phyloP scores from a whole-genome alignment of 2,113 vertebrate species.

The Vidua macroura region DNA sequence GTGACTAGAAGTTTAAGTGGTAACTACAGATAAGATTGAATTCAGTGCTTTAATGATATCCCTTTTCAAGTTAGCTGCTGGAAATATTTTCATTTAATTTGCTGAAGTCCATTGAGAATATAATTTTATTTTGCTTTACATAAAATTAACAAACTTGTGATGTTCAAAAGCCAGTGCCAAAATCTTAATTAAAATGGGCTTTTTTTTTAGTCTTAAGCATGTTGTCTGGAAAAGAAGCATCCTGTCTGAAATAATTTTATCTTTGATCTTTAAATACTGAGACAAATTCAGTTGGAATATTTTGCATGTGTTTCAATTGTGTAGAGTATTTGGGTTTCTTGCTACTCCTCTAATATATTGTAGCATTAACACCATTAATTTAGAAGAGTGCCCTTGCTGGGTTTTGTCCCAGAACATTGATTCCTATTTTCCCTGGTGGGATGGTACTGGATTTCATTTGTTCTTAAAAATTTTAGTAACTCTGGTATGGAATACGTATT shows the following conservation, averaged over 20 bases:
- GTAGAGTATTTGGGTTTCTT: neutral
- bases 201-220: neutral
- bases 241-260: conserved; percentile 45
- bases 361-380: neutral
- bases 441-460: neutral
- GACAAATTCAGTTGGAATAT: conserved; percentile 10
- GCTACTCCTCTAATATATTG: neutral
- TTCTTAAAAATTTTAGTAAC: neutral
- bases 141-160: conserved; percentile 32
- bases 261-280: conserved; percentile 48
- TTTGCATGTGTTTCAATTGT: neutral
- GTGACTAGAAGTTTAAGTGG: conserved; percentile 64
- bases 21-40: conserved; percentile 60
- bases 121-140: conserved; percentile 45
- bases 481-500: neutral
- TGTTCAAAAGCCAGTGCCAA: conserved; percentile 40
- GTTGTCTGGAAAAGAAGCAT: conserved; percentile 31
- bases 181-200: conserved; percentile 38
- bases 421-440: neutral
- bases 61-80: conserved; percentile 43
- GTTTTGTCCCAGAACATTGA: neutral
- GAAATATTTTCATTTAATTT: conserved; percentile 66
- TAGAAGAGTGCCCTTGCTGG: neutral
- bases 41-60: conserved; percentile 56
- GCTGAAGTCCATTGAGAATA: conserved; percentile 41